Evolutionary conservation across 2,113 vertebrate species (phyloP), one percentile per base, ranked within the genome.

Genomic region (Penelope pileata): DNA sequence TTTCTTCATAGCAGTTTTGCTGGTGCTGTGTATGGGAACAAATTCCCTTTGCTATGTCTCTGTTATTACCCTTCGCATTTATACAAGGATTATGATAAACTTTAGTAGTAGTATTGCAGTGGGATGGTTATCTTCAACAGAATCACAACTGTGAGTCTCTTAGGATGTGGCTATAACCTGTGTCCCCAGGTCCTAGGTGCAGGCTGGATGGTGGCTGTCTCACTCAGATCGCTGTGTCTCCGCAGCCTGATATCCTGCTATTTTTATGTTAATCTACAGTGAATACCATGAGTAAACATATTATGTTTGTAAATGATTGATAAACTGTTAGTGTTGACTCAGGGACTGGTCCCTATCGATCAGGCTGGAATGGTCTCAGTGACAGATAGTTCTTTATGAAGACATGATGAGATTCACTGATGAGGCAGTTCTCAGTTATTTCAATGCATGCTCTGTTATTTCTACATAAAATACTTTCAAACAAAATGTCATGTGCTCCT

Each of bases 111-210:
- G 12, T 6, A 64, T 18, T 43, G n/a, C 38, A 73, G 22, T 23
- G 29, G 38, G 22, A 18, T 7, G 43, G 34, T 60, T 72, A 21
- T 17, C 84, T 91, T 73, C 50, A 85, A 29, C 12, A 58, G n/a
- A 45, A 36, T 3, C 73, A 47, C 15, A 59, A 67, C 24, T 7
- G 29, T 81, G 59, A 56, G 16, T 59, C 38, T 74, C 30, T 16
- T 21, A 48, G 40, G 24, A 34, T 0, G 0, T 40, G 56, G 10
- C 15, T 63, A 6, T 45, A 14, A 11, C 22, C 29, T 30, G 3
- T 42, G 42, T 43, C 47, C 6, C 30, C 2, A 3, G 22, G 4
- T 53, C 53, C 13, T 27, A 17, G 26, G 12, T 40, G 13, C 30
- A 76, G n/a, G 34, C 6, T 86, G 42, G 24, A 40, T 12, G 15